phyloP scores from a whole-genome alignment of 2,888 invertebrate species.

The Elmis aenea region DNA sequence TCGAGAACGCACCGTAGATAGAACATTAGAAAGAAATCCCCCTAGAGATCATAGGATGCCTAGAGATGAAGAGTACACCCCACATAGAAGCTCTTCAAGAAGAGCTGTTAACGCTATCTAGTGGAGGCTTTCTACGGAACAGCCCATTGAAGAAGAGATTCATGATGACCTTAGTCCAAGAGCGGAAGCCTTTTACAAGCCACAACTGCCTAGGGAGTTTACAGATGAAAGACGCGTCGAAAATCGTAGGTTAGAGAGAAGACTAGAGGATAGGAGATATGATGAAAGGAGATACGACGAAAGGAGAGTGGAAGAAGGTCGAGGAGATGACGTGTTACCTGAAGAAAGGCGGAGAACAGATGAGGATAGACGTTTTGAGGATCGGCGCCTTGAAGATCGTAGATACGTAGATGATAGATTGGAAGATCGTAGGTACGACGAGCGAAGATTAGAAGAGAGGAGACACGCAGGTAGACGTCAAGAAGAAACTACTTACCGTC shows the following conservation, averaged over 20 bases:
- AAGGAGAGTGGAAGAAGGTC: slow-evolving; percentile 15
- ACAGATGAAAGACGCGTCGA: slow-evolving; percentile 32
- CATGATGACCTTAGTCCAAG: slow-evolving; percentile 42
- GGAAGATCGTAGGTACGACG: slow-evolving; percentile 20
- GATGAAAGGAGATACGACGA: slow-evolving; percentile 30
- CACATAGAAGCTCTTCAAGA: slow-evolving; percentile 58
- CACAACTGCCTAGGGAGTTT: slow-evolving; percentile 43
- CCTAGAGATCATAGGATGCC: slow-evolving; percentile 36
- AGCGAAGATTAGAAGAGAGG: slow-evolving; percentile 10
- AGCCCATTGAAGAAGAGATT: slow-evolving; percentile 47
- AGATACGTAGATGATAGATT: slow-evolving; percentile 19
- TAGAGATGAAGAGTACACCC: slow-evolving; percentile 44
- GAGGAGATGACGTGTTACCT: slow-evolving; percentile 15
- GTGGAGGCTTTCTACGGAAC: slow-evolving; percentile 52
- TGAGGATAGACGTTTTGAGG: slow-evolving; percentile 25
- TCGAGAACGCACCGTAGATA: slow-evolving; percentile 32
- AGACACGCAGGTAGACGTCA: slow-evolving; percentile 7
- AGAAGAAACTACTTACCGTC: slow-evolving; percentile 18
- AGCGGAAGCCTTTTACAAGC: slow-evolving; percentile 38
- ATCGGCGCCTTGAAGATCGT: slow-evolving; percentile 25
- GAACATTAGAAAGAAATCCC: slow-evolving; percentile 34
- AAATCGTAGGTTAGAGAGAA: slow-evolving; percentile 16
- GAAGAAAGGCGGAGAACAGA: slow-evolving; percentile 24
- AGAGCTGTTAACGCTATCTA: slow-evolving; percentile 72
- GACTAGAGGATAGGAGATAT: slow-evolving; percentile 20